Evolutionary conservation across 1,140 invertebrate species (phyloP), one percentile per base, ranked within the genome.

Genomic region (Ooceraea biroi): DNA sequence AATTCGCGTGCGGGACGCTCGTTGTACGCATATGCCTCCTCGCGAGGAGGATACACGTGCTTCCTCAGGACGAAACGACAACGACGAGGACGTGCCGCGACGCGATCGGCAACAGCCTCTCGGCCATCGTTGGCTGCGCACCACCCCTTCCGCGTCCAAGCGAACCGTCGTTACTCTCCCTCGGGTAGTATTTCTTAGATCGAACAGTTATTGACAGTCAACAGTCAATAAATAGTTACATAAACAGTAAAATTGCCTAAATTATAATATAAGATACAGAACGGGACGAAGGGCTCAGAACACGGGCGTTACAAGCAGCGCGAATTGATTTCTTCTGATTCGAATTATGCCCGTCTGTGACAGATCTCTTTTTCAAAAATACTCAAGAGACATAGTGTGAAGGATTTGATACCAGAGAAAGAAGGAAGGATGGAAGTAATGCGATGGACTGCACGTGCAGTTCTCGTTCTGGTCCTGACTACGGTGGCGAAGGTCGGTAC

Each of bases 1-100:
- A 48, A 82, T 66, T 27, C 55, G 44, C 10, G 44, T 65, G 22
- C 41, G 50, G 3, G 48, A n/a, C 68, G 17, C 22, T 41, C 46
- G 41, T 60, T 48, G n/a, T 7, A 36, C 27, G 48, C 66, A 78
- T 60, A 55, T 73, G 82, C 73, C 30, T 36, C 36, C 36, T 7
- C 17, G 27, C 36, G n/a, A 19, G 14, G 4, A 41, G 48, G 58
- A 48, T 48, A 77, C 52, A 78, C 85, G 74, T 82, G 82, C 58
- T 84, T 55, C 63, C 12, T n/a, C n/a, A n/a, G n/a, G 36, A 36
- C 36, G 36, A 36, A 7, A 36, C 36, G 36, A 46, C 27, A 36
- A 27, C 22, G 30, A 52, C 66, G 22, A 30, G 55, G 25, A 58
- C 82, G 55, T 25, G 58, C 65, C 60, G 25, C 52, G 11, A 36